phyloP scores from a whole-genome alignment of 2,888 invertebrate genomes.

The Parnassius smintheus region DNA sequence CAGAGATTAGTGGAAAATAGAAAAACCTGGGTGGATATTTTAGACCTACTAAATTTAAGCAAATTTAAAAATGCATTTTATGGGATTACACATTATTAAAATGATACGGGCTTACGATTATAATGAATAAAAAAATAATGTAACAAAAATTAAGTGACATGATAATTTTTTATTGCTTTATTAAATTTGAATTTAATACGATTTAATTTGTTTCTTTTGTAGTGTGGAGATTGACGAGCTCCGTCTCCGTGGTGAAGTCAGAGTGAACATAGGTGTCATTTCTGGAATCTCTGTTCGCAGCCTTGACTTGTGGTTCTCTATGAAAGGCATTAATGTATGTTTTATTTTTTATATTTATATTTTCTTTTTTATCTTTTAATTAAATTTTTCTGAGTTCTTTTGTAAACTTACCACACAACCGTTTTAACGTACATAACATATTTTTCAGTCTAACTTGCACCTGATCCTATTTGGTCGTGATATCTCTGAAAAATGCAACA shows the following conservation, averaged over 20 bases:
- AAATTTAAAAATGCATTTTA: no score
- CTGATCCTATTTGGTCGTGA: slow-evolving; percentile 30
- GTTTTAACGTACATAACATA: not conserved
- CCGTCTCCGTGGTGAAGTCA: slow-evolving; percentile 38
- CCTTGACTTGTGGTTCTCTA: slow-evolving; percentile 39
- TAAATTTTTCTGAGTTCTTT: no score
- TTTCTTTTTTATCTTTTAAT: no score
- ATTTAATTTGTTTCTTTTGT: slow-evolving; percentile 19
- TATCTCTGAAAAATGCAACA: slow-evolving; percentile 30
- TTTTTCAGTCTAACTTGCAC: slow-evolving; percentile 36
- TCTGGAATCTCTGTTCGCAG: slow-evolving; percentile 47
- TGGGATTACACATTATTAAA: no score
- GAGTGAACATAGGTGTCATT: slow-evolving; percentile 39
- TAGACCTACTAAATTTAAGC: no score
- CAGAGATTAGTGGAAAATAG: no score
- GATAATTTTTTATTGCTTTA: no score
- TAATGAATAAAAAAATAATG: no score
- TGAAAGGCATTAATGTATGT: slow-evolving; percentile 47
- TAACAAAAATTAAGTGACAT: no score
- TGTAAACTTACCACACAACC: not conserved
- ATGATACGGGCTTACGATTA: no score
- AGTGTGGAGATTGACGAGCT: slow-evolving; percentile 44
- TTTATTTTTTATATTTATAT: no score
- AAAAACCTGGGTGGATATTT: no score
- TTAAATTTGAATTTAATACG: not conserved